phyloP scores from a whole-genome alignment of 2,888 invertebrate species.

The Tholera decimalis region DNA sequence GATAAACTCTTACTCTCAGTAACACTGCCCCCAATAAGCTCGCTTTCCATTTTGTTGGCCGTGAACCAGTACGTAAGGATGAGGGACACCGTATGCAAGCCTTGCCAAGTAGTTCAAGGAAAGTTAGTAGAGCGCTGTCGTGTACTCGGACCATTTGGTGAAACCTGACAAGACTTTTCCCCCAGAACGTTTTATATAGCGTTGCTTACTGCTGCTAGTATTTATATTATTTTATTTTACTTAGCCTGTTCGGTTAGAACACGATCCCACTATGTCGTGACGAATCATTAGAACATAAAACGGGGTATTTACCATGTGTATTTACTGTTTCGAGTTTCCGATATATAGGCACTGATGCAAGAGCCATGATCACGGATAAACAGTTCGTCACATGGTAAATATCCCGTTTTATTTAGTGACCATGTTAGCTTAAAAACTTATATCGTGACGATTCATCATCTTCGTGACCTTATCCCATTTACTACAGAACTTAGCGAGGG shows the following conservation, averaged over 20 bases:
- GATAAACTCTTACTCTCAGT: neutral
- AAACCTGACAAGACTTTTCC: conserved; percentile 10
- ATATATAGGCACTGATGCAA: too few relatives aligned
- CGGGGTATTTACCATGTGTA: too few relatives aligned
- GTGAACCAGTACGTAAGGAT: conserved; percentile 37
- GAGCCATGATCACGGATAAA: too few relatives aligned
- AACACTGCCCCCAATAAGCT: neutral
- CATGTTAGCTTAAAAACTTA: too few relatives aligned
- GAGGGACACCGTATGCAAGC: conserved; percentile 18
- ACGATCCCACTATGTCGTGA: too few relatives aligned
- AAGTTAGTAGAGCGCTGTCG: conserved; percentile 14
- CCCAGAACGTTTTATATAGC: neutral
- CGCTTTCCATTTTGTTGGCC: conserved; percentile 33
- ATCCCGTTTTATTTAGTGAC: too few relatives aligned
- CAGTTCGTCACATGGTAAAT: too few relatives aligned
- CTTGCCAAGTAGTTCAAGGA: conserved; percentile 47
- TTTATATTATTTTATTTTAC: neutral
- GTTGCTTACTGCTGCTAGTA: neutral
- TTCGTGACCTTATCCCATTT: too few relatives aligned
- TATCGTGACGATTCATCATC: too few relatives aligned
- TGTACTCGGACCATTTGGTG: conserved; percentile 8
- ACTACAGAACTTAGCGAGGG: too few relatives aligned
- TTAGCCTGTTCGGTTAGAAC: neutral
- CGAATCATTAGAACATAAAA: too few relatives aligned
- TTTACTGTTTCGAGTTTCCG: too few relatives aligned